Evolutionary conservation across 1,140 invertebrate genomes (phyloP), one percentile per base, ranked within the genome.

Genomic region (Pachypeltis micranthus): DNA sequence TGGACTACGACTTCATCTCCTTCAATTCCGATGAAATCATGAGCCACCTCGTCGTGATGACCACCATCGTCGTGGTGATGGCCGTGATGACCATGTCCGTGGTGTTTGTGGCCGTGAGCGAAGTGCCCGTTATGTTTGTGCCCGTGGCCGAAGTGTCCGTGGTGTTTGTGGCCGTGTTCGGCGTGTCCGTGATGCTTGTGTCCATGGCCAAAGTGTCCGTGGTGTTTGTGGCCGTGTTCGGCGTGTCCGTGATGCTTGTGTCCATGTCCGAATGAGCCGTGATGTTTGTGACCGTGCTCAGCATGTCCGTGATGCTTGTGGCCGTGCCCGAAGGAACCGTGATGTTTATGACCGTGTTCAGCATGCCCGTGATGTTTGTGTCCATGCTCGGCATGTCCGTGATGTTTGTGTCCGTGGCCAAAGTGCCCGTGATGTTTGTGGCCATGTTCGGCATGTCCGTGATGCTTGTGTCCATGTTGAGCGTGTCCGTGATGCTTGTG

Each of bases 341-440:
- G 63, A 39, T 64, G 63, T 24, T 59, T 59, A 27, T 64, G 63
- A 1, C 47, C 44, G 26, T 64, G 63, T 1, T 56, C 63, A 55
- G 55, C 51, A 55, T 64, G 63, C 4, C 63, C 63, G 1, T 47
- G 39, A 29, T 64, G 63, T 19, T 64, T 64, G 44, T 64, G 63
- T 12, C 63, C 63, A 55, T 64, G 63, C 4, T 58, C 56, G 27
- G 58, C 39, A 29, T 64, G 63, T 4, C 63, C 63, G 34, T 34
- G 39, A 23, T 64, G 63, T 21, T 64, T 47, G 58, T 64, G 63
- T 14, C 26, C 26, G 28, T 64, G 63, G 21, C 58, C 58, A 55
- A 31, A 27, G 58, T 64, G 63, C n/a, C 63, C 63, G 29, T 59
- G 39, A 51, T 64, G 63, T 44, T 64, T 64, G 27, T 64, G 63